Conservation (phyloP, 2,888 invertebrate genomes). For the Choristoneura rosaceana region DNA sequence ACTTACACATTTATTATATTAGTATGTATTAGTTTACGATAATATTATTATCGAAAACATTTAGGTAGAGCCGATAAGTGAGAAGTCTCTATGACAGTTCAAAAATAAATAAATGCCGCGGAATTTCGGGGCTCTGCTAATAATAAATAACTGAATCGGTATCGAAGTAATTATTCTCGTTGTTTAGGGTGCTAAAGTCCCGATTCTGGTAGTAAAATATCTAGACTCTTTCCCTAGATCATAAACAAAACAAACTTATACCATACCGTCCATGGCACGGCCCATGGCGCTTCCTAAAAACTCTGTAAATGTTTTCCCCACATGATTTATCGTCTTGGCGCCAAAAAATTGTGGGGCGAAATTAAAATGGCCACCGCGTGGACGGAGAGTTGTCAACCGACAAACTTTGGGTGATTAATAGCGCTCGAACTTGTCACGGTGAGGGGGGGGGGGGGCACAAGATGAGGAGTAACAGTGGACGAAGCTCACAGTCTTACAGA, state of each 20-base stretch:
- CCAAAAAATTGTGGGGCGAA: conserved; percentile 48
- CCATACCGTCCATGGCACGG: background rate
- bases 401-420: conserved; percentile 57
- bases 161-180: no score
- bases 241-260: background rate
- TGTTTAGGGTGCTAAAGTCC: no score
- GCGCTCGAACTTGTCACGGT: conserved; percentile 51
- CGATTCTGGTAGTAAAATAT: no score
- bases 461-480: conserved; percentile 8
- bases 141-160: no score
- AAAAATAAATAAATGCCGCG: no score
- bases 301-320: conserved; percentile 43
- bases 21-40: no score
- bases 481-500: background rate
- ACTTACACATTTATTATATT: no score
- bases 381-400: conserved; percentile 56
- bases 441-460: conserved; percentile 17
- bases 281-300: conserved; percentile 23
- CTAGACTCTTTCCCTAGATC: no score
- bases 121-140: no score
- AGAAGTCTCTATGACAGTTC: no score
- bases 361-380: conserved; percentile 52
- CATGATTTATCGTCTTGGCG: conserved; percentile 46
- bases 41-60: no score
- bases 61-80: no score